These are phyloP conservation scores for Dascyllus trimaculatus DNA, from an alignment of 2,113 vertebrate genomes.

Conservation along the genomic window DNA sequence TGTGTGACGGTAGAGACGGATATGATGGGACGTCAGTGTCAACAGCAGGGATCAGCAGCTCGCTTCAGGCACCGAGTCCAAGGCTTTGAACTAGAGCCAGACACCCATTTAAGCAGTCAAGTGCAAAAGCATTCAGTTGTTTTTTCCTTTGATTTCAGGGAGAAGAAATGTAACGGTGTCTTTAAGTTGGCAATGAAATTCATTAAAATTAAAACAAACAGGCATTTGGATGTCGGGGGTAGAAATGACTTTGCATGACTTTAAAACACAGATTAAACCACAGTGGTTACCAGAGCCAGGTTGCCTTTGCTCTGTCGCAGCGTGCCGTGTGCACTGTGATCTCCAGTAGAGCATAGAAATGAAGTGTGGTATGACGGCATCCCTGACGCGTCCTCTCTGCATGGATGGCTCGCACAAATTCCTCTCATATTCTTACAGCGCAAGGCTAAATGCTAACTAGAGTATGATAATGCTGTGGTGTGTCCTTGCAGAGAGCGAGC, in stretches of 20 bases:
- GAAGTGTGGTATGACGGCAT: conserved; percentile 28
- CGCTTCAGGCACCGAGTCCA: conserved; percentile 39
- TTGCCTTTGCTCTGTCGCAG: background rate
- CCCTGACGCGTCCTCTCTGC: conserved; percentile 20
- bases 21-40: conserved; percentile 46
- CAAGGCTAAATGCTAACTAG: conserved; percentile 18
- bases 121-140: background rate
- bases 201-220: background rate
- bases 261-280: background rate
- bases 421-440: background rate
- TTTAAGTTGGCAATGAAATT: background rate
- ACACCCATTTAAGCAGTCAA: conserved; percentile 32
- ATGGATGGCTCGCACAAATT: conserved; percentile 12
- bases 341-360: conserved; percentile 29
- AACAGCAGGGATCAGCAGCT: conserved; percentile 1
- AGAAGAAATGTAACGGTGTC: background rate
- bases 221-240: no score
- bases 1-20: conserved; percentile 29
- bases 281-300: conserved; percentile 7
- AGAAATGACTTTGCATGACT: background rate
- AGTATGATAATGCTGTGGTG: conserved; percentile 28
- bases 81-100: conserved; percentile 2
- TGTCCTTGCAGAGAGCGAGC: background rate
- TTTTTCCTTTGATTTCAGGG: background rate
- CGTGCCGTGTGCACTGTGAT: background rate